phyloP scores from a whole-genome alignment of 2,797 vertebrate species.

The Phoebastria nigripes region DNA sequence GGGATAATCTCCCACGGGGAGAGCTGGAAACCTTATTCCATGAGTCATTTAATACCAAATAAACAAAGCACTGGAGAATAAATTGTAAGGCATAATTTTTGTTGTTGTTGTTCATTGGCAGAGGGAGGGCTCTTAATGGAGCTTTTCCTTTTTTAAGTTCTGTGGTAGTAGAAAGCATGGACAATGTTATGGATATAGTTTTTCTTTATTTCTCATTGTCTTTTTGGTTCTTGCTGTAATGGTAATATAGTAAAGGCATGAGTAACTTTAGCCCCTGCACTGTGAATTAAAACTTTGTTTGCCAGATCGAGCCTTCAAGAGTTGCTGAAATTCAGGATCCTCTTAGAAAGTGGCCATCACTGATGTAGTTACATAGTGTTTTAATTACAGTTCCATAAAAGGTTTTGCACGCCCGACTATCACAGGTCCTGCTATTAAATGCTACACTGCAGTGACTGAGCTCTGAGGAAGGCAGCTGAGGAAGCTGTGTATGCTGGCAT shows the following conservation, averaged over 20 bases:
- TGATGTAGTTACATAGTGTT: background rate
- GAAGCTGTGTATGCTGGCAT: background rate
- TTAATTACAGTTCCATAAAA: background rate
- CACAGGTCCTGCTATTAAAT: background rate
- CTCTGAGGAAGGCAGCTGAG: conserved; percentile 3
- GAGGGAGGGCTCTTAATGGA: background rate
- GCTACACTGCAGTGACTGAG: background rate
- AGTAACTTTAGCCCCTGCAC: background rate
- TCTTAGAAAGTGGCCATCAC: background rate
- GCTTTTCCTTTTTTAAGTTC: conserved; percentile 36
- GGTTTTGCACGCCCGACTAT: fast-evolving
- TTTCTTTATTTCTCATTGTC: background rate
- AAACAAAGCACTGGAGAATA: conserved; percentile 60
- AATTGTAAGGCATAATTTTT: background rate
- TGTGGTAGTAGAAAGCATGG: background rate
- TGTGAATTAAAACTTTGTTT: background rate
- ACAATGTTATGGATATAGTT: background rate
- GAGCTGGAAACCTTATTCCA: conserved; percentile 41
- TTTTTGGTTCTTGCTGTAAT: background rate
- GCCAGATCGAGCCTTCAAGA: background rate
- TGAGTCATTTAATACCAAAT: conserved; percentile 57
- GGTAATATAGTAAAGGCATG: background rate
- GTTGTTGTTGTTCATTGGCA: background rate
- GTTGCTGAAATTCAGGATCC: background rate
- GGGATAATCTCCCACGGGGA: conserved; percentile 47